Evolutionary conservation across 2,888 invertebrate species (phyloP), one percentile per base, ranked within the genome.

Genomic region (Panzeria rudis): DNA sequence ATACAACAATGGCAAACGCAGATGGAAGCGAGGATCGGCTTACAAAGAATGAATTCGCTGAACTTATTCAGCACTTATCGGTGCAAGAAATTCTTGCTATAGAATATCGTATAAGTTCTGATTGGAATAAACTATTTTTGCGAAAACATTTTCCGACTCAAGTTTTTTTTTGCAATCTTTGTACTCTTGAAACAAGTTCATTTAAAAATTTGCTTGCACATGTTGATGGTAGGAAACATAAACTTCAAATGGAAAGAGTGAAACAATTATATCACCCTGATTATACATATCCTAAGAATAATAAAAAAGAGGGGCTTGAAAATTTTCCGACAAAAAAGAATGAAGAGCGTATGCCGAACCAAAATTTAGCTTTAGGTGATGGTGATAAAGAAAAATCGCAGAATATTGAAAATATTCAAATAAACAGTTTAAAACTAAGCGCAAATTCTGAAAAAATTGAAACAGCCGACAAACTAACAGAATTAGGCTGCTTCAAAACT

Each of bases 141-240:
- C 71, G 83, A 9, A 81, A 84, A 15, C 86, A 87, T 29, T 25
- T 44, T 1, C 47, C 17, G 0, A 83, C 78, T 38, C 81, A 82
- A 44, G 59, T 66, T 29, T 89, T 88, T 71, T 62, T 79, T 8
- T 91, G 91, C 61, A 88, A 87, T 47, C 75, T 90, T 17, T 91
- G 92, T 86, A 66, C 85, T 0, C 87, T 90, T 4, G 72, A 83
- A 8, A 89, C 90, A 54, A 88, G 84, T 66, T 90, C 89, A 35
- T 86, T 87, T 2, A 91, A 89, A 44, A 90, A 89, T 83, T 86
- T 92, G 20, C 61, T 86, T 35, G 87, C 88, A 17, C 92, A 92
- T 86, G 73, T 92, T 7, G 78, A 79, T 73, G 91, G 91, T 0
- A 92, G 89, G 52, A 91, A 89, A 72, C 92, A 92, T 86, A 86